Evolutionary conservation across 1,140 invertebrate genomes (phyloP).

Genomic region (Elymnias hypermnestra): DNA sequence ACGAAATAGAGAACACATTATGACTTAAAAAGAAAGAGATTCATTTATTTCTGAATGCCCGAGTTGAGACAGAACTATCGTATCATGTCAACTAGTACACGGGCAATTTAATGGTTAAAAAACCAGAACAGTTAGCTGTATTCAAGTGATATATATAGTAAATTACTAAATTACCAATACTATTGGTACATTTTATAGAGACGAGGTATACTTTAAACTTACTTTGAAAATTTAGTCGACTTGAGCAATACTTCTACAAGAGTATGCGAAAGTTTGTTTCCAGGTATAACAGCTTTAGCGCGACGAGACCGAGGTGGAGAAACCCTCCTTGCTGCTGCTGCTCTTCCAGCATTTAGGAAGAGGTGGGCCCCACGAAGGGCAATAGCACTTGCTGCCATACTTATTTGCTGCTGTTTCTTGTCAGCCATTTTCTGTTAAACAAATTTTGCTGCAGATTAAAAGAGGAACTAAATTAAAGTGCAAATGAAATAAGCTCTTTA

Average conservation of each 20-base stretch:
- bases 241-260: slow-evolving; percentile 37
- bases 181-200: too few relatives aligned
- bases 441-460: not conserved
- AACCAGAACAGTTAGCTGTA: too few relatives aligned
- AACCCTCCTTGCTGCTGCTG: slow-evolving; percentile 29
- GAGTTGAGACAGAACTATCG: too few relatives aligned
- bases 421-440: slow-evolving; percentile 23
- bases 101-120: too few relatives aligned
- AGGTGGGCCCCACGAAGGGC: slow-evolving; percentile 48
- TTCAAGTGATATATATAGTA: too few relatives aligned
- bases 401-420: slow-evolving; percentile 38
- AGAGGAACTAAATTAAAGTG: not conserved
- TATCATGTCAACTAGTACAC: too few relatives aligned
- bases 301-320: slow-evolving; percentile 16
- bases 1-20: too few relatives aligned
- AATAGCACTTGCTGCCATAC: slow-evolving; percentile 58
- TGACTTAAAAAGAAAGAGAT: too few relatives aligned
- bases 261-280: slow-evolving; percentile 36
- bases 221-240: slow-evolving; percentile 51
- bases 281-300: slow-evolving; percentile 30
- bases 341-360: slow-evolving; percentile 42
- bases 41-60: too few relatives aligned
- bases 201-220: slow-evolving; percentile 13
- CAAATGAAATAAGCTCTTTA: too few relatives aligned
- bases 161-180: too few relatives aligned